phyloP scores from a whole-genome alignment of 2,797 vertebrate genomes.

The Somateria mollissima region DNA sequence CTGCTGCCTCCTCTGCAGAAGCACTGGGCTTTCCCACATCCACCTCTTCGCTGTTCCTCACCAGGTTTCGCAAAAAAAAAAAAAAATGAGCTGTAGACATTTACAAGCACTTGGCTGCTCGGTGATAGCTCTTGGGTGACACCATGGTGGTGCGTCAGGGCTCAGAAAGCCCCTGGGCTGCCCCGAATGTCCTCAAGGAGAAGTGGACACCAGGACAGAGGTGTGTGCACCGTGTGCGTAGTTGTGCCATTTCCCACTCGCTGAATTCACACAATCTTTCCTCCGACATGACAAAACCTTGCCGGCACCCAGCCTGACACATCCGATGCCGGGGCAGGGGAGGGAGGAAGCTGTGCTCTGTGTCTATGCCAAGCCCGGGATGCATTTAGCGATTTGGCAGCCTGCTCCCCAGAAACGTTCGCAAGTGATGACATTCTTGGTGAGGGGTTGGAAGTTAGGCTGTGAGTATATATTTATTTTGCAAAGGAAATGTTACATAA shows the following conservation, averaged over 20 bases:
- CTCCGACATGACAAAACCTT: not conserved
- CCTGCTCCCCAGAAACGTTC: slow-evolving; percentile 21
- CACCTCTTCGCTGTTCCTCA: not conserved
- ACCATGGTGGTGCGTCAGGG: not conserved
- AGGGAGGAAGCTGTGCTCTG: not conserved
- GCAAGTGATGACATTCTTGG: slow-evolving; percentile 13
- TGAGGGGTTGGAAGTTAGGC: slow-evolving; percentile 44
- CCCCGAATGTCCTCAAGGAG: not conserved
- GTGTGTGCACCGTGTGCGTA: not conserved
- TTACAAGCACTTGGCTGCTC: not conserved
- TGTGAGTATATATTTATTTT: slow-evolving; percentile 52
- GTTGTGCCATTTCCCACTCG: not conserved
- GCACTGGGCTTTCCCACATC: not conserved
- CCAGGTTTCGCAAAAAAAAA: too few relatives aligned
- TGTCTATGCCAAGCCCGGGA: not conserved
- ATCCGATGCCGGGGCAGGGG: not conserved
- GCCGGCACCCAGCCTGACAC: not conserved
- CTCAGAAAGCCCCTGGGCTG: not conserved
- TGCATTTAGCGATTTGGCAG: slow-evolving; percentile 39
- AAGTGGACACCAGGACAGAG: not conserved
- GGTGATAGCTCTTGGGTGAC: not conserved
- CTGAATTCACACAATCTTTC: not conserved
- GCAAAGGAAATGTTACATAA: slow-evolving; percentile 59
- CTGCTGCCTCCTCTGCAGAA: not conserved
- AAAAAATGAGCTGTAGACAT: not conserved